Evolutionary conservation across 35 echinoderm and acorn worm genomes (phyloP), one percentile per base, ranked within the genome.

Genomic region (Chiridota heheva): DNA sequence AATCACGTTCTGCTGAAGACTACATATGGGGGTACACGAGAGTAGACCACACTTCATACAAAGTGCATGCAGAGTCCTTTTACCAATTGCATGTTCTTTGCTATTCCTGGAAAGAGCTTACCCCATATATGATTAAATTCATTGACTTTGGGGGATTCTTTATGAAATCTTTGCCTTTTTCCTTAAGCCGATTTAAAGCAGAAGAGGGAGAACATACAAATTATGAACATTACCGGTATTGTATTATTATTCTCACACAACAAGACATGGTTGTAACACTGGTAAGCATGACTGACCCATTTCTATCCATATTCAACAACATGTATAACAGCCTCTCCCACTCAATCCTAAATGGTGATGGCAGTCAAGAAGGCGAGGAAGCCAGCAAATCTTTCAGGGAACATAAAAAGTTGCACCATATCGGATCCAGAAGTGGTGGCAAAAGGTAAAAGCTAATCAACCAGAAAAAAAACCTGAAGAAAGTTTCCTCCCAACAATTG

Each of bases 51-150:
- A 2, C 38, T 0, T 30, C 55, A 17, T 93, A 82, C 48, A 69
- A 68, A 22, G 47, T 77, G 8, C 57, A 47, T 70, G 60, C 85
- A 12, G 85, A 78, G 26, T 49, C 20, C 2, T 88, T n/a, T n/a
- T n/a, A n/a, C n/a, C n/a, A n/a, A n/a, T n/a, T n/a, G n/a, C n/a
- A n/a, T n/a, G n/a, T n/a, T n/a, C n/a, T n/a, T n/a, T n/a, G n/a
- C n/a, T 95, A 95, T 74, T 41, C 60, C 36, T 75, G 69, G 48
- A 61, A 53, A 24, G 81, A 84, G 15, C 26, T 95, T 15, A 95
- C 91, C 5, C 91, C 91, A 0, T 95, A 88, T 42, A 84, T 95
- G 91, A 79, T 95, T 0, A 95, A 80, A 48, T 69, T 79, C 16
- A 81, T 95, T 38, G 81, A 95, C 47, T 84, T 59, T 63, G 86